These are phyloP conservation scores for Drosophila rhopaloa DNA, from an alignment of 1,140 invertebrate genomes.

Conservation along the genomic window DNA sequence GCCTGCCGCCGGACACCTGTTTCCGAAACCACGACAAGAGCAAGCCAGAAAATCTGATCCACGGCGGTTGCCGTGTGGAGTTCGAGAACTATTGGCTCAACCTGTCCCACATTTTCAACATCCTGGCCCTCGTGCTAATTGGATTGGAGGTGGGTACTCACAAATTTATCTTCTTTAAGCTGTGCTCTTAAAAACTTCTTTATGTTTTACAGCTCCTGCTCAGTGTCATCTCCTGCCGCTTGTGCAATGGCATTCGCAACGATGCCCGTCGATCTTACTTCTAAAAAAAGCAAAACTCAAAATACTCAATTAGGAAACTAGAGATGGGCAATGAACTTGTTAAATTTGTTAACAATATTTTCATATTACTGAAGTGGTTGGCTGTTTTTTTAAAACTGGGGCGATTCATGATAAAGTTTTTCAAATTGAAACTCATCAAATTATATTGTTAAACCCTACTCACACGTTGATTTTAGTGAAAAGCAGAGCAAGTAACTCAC, in stretches of 20 bases:
- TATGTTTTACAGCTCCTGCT: constrained; percentile 52
- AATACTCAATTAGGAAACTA: background rate
- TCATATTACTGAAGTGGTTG: constrained; percentile 1
- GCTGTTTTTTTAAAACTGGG: background rate
- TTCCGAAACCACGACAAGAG: constrained; percentile 64
- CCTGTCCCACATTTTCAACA: constrained; percentile 63
- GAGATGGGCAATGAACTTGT: background rate
- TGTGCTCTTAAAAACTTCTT: background rate
- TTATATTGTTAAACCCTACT: constrained; percentile 2
- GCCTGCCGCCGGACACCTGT: constrained; percentile 55
- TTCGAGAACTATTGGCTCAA: constrained; percentile 77
- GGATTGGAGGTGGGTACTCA: constrained; percentile 55
- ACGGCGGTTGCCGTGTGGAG: constrained; percentile 67
- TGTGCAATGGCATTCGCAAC: constrained; percentile 81
- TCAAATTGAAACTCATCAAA: background rate
- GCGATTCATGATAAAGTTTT: constrained; percentile 11
- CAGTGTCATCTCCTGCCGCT: constrained; percentile 60
- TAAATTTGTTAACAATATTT: constrained; percentile 16
- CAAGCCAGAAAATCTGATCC: constrained; percentile 69
- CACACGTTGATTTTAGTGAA: constrained; percentile 16
- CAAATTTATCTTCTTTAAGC: background rate
- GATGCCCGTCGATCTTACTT: constrained; percentile 69
- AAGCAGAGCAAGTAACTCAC: constrained; percentile 14
- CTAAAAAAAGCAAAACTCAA: constrained; percentile 14
- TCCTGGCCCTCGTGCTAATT: constrained; percentile 64